Evolutionary conservation across 2,888 invertebrate species (phyloP).

Genomic region (Thelaira solivaga): DNA sequence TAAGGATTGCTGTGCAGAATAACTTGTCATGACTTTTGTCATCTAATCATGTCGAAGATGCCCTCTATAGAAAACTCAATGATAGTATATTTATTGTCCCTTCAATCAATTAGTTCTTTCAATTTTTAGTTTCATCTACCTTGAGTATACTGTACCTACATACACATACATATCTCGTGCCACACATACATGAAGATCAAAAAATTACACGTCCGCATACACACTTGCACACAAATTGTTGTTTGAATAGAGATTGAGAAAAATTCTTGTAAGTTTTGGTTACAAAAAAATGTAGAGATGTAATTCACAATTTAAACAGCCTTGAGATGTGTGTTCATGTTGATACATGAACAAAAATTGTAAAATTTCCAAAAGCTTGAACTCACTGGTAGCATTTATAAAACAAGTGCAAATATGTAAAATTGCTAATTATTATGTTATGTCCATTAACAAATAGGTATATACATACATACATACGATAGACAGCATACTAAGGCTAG

Average conservation of each 20-base stretch:
- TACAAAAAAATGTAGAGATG: conserved; percentile 23
- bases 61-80: too few species aligned
- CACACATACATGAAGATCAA: too few species aligned
- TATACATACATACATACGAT: not conserved
- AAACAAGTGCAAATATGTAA: conserved; percentile 24
- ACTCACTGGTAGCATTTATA: not conserved
- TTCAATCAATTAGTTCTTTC: too few species aligned
- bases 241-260: not conserved
- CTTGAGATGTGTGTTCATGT: not conserved
- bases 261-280: conserved; percentile 3
- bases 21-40: too few species aligned
- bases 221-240: not conserved
- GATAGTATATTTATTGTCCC: too few species aligned
- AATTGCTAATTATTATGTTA: conserved; percentile 6
- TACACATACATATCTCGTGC: too few species aligned
- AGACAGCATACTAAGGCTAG: too few species aligned
- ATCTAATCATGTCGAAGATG: too few species aligned
- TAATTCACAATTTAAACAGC: conserved; percentile 24
- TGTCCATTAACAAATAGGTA: not conserved
- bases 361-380: not conserved
- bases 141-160: too few species aligned
- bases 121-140: too few species aligned
- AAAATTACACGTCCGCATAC: not conserved
- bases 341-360: not conserved
- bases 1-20: too few species aligned